Conservation (phyloP, 2,113 vertebrate species). For the Pedionomus torquatus region DNA sequence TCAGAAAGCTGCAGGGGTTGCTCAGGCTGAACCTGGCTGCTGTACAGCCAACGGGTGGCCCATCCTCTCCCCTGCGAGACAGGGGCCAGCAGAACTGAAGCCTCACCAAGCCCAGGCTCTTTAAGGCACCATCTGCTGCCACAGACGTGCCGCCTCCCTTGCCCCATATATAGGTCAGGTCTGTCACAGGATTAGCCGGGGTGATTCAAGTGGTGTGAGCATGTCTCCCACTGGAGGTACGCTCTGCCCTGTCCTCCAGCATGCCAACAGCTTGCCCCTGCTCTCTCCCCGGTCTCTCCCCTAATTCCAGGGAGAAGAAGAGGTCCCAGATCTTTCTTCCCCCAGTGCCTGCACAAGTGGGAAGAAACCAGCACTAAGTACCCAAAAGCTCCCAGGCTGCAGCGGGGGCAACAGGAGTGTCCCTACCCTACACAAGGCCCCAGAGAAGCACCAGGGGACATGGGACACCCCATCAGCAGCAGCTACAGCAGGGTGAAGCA, state of each 20-base stretch:
- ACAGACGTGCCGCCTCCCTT: conserved; percentile 8
- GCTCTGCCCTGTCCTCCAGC: neutral
- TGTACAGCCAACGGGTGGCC: neutral
- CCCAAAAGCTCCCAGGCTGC: neutral
- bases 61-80: neutral
- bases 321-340: neutral
- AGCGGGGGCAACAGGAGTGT: neutral
- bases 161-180: conserved; percentile 65
- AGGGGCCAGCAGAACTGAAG: neutral
- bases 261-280: neutral
- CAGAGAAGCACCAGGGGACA: neutral
- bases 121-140: conserved; percentile 52
- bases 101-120: neutral
- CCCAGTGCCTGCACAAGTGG: neutral
- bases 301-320: neutral
- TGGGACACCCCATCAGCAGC: neutral
- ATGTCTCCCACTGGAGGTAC: neutral
- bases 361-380: neutral
- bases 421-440: neutral
- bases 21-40: neutral
- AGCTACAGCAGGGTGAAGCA: neutral
- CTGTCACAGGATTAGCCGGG: conserved; percentile 46
- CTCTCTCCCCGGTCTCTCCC: neutral
- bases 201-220: neutral
- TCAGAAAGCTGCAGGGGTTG: neutral